These are phyloP conservation scores for Amphiprion clarkii DNA, from an alignment of 2,797 vertebrate genomes.

Conservation along the genomic window DNA sequence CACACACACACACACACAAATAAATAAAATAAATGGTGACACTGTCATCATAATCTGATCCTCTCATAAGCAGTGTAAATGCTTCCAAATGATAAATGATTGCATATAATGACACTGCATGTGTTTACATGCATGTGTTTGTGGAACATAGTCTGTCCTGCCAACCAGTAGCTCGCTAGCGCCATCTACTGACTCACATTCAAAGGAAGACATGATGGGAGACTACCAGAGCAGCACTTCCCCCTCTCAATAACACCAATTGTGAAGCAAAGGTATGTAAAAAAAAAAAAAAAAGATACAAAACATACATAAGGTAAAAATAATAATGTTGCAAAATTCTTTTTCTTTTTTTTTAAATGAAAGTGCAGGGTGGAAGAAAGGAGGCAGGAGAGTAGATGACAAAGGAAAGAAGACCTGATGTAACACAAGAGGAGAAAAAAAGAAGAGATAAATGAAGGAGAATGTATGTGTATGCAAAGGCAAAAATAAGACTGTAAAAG, in stretches of 20 bases:
- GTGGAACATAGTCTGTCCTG: neutral
- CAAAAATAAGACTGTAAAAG: no score
- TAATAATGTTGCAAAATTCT: neutral
- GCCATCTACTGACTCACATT: constrained; percentile 71
- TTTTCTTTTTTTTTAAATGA: neutral
- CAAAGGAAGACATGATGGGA: neutral
- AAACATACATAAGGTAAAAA: neutral
- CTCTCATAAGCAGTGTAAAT: neutral
- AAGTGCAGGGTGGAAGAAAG: neutral
- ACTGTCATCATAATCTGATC: neutral
- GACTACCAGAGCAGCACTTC: neutral
- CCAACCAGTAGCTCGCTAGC: constrained; percentile 61
- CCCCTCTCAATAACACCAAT: neutral
- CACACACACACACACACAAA: no score
- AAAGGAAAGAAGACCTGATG: neutral
- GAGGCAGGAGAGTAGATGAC: no score
- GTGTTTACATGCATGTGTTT: constrained; percentile 1
- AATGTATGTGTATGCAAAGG: no score
- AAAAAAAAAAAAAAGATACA: no score
- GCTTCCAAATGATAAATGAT: constrained; percentile 10
- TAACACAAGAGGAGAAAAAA: neutral
- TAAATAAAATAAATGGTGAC: neutral
- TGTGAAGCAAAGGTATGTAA: no score
- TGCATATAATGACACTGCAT: constrained; percentile 25
- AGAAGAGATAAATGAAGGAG: no score